Evolutionary conservation across 2,888 invertebrate genomes (phyloP), one percentile per base, ranked within the genome.

Genomic region (Serripes groenlandicus): DNA sequence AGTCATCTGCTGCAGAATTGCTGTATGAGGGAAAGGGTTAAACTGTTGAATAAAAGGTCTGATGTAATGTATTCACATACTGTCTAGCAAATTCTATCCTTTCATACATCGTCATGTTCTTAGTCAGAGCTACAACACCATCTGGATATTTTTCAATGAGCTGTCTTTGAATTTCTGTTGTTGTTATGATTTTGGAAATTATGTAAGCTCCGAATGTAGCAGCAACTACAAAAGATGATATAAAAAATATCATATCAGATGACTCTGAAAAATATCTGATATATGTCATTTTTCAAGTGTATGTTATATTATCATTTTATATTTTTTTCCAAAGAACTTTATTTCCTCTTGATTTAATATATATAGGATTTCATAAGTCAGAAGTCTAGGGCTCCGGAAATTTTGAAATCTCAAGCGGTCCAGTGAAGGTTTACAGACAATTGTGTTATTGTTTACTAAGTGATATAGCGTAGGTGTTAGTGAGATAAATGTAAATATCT

Each of bases 81-180:
- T 66, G 37, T 35, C 35, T 66, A 30, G 42, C 42, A 66, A 32
- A 66, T 42, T 66, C 66, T 42, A 66, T 66, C 26, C 30, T 66
- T 35, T 66, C 42, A 42, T 23, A 7, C 11, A 15, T 5, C 3
- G 37, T 42, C 66, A 66, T 66, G 26, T 66, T 66, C n/a, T 26
- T 26, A 7, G 66, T 66, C 42, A 42, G 37, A 5, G 66, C 66
- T 15, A 28, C 37, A 1, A 42, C 42, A n/a, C 66, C 66, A 26
- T 66, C 35, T 15, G 66, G 66, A 32, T 26, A 66, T 35, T 66
- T 66, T 26, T 66, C 42, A 4, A 42, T 9, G 2, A 66, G 37
- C 42, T 66, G 42, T 26, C 42, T 21, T 26, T 66, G 37, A 26
- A 42, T 28, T 21, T 66, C 66, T 42, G 3, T 37, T 2, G 42